Evolutionary conservation across 2,888 invertebrate genomes (phyloP).

Genomic region (Platycnemis pennipes): DNA sequence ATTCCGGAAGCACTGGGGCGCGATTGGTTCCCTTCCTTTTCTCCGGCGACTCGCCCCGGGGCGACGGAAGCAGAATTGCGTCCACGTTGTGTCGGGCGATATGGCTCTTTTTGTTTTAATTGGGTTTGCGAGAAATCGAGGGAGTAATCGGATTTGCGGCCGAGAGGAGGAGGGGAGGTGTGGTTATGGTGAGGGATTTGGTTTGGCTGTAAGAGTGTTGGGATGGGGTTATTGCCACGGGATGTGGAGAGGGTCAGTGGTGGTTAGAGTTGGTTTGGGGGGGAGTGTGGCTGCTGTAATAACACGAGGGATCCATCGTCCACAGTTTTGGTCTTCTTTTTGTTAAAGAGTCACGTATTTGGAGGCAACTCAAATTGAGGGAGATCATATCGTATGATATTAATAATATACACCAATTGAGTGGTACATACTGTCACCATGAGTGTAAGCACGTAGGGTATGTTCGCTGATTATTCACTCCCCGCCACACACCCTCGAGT

Average conservation of each 20-base stretch:
- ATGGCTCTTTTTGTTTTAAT: constrained; percentile 21
- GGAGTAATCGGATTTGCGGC: constrained; percentile 24
- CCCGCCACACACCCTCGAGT: too few species aligned
- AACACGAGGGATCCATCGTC: not conserved
- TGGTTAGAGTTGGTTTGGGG: not conserved
- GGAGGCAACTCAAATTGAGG: too few species aligned
- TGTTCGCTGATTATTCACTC: too few species aligned
- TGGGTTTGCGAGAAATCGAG: constrained; percentile 35
- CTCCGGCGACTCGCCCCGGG: not conserved
- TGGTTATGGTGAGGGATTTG: not conserved
- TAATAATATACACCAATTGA: too few species aligned
- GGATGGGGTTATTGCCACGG: not conserved
- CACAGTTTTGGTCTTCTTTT: too few species aligned
- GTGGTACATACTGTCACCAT: too few species aligned
- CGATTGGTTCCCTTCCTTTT: not conserved
- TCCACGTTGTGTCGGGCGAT: not conserved
- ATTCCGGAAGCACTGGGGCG: not conserved
- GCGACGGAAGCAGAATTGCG: not conserved
- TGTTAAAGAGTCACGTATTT: too few species aligned
- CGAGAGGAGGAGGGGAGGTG: not conserved
- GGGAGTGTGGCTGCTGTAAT: not conserved
- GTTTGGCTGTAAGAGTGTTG: not conserved
- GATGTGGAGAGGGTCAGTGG: not conserved
- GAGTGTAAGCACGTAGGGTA: too few species aligned
- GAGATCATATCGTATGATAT: too few species aligned